Evolutionary conservation across 2,888 invertebrate species (phyloP), one percentile per base, ranked within the genome.

Genomic region (Diachrysia chrysitis): DNA sequence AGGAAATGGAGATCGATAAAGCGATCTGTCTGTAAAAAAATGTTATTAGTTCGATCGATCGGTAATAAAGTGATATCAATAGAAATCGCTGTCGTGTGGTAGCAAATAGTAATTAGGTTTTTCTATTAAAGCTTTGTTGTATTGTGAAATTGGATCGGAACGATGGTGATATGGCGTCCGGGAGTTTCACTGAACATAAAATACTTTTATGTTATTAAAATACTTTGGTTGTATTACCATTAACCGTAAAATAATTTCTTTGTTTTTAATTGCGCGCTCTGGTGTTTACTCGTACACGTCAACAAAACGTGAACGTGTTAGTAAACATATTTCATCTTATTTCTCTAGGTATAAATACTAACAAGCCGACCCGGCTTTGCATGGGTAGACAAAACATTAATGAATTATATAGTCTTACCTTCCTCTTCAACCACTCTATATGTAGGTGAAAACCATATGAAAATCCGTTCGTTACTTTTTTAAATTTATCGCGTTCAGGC

Each of bases 1-100:
- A 80, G 82, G 76, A 80, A 82, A 76, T 78, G 75, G 62, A 66
- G 62, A 73, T 78, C 62, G 73, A 76, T 69, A 42, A 48, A 16
- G 61, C 37, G 61, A 57, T 63, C 57, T 68, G 53, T 16, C 17
- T 35, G 53, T 72, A 59, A 73, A 73, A 76, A 78, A 78, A 62
- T 59, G 73, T 77, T 73, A 73, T 78, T 78, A 64, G 48, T 29
- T 42, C 17, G 59, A 29, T 25, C 37, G 19, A 55, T 42, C 51
- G 48, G 19, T 69, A 21, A 54, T 51, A 46, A 58, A 48, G 46
- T 42, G 25, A 73, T 73, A 69, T 73, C 69, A 64, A 73, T 76
- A 60, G 53, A 51, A 66, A 66, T 66, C 29, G 53, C 58, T 64
- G 16, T 53, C 19, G 37, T 46, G 25, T 65, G 12, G 29, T 17